These are phyloP conservation scores for Vipera latastei DNA, from an alignment of 2,797 vertebrate genomes.

Conservation along the genomic window DNA sequence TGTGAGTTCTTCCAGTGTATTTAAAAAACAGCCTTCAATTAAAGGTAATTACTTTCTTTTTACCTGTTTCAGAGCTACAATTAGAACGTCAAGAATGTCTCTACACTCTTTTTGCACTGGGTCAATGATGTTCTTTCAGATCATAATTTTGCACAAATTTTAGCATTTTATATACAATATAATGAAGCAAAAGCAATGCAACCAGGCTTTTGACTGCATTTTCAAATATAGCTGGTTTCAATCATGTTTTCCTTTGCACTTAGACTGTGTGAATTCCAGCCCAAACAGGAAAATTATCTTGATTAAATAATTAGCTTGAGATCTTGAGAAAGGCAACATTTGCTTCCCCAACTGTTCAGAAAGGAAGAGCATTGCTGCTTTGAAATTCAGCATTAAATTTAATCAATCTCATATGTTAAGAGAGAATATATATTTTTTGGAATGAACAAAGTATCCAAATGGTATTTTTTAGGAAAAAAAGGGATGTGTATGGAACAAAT, in stretches of 20 bases:
- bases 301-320: neutral
- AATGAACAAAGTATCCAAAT: neutral
- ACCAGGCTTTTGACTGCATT: neutral
- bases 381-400: neutral
- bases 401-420: neutral
- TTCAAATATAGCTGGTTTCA: conserved; percentile 30
- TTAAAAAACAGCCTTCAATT: neutral
- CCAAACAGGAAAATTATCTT: neutral
- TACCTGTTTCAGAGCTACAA: neutral
- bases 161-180: conserved; percentile 15
- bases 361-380: neutral
- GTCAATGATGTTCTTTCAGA: conserved; percentile 5
- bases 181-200: neutral
- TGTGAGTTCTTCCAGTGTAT: neutral
- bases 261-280: neutral
- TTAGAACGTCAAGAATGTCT: neutral
- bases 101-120: neutral
- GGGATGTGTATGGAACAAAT: neutral
- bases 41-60: neutral
- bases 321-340: neutral
- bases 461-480: neutral
- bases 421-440: neutral
- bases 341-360: neutral
- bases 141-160: conserved; percentile 3
- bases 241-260: conserved; percentile 17